Conservation (phyloP, 2,797 vertebrate species). For the Bufotes viridis region DNA sequence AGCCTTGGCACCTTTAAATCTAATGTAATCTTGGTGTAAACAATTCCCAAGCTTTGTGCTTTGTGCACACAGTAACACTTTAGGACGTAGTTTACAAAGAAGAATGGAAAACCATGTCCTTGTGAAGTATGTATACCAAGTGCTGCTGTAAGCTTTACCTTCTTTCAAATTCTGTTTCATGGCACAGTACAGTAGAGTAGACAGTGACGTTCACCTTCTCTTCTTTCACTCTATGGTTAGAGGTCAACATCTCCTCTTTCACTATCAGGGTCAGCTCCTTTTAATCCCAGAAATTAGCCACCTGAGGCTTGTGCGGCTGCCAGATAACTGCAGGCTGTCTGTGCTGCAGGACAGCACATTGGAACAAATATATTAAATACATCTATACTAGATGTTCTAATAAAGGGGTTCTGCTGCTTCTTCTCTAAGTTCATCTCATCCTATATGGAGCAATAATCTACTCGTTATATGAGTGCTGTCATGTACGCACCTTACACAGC, state of each 20-base stretch:
- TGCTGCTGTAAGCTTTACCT: slow-evolving; percentile 48
- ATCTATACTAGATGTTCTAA: background rate
- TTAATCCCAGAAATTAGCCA: slow-evolving; percentile 67
- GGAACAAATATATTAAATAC: background rate
- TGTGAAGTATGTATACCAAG: slow-evolving; percentile 20
- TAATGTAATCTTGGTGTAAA: slow-evolving; percentile 56
- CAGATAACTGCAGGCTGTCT: slow-evolving; percentile 31
- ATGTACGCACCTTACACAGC: background rate
- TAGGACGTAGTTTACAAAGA: slow-evolving; percentile 38
- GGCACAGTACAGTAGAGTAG: slow-evolving; percentile 41
- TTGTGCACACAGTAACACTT: slow-evolving; percentile 50
- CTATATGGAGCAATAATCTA: background rate
- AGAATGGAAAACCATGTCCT: slow-evolving; percentile 35
- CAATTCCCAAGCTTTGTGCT: slow-evolving; percentile 40
- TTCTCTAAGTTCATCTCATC: background rate
- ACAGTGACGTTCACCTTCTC: slow-evolving; percentile 61
- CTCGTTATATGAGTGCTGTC: background rate
- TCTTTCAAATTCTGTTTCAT: slow-evolving; percentile 63
- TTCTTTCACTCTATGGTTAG: slow-evolving; percentile 59
- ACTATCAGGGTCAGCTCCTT: slow-evolving; percentile 63
- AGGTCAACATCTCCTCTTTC: slow-evolving; percentile 66
- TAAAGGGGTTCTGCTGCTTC: background rate
- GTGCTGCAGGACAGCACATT: background rate
- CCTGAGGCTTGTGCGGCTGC: slow-evolving; percentile 58
- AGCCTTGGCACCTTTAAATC: slow-evolving; percentile 5